Evolutionary conservation across 2,888 invertebrate genomes (phyloP).

Genomic region (Himalopsyche tibetana): DNA sequence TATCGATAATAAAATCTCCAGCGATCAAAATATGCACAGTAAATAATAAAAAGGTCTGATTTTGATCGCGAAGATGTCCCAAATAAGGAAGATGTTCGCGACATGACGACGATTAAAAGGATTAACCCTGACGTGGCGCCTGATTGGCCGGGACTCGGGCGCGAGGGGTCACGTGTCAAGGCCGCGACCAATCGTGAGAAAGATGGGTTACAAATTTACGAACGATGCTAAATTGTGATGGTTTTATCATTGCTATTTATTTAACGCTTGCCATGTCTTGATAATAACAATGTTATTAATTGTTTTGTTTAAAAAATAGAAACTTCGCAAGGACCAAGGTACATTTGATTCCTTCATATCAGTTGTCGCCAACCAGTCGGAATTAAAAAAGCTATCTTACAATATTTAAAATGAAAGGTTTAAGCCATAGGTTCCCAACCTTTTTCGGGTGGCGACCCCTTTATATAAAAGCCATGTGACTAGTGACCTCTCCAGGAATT

Average conservation of each 20-base stretch:
- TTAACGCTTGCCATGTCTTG: too few species aligned
- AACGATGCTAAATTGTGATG: neutral
- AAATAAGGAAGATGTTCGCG: slow-evolving; percentile 26
- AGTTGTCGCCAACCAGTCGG: too few species aligned
- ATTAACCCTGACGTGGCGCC: slow-evolving; percentile 60
- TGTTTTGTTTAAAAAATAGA: too few species aligned
- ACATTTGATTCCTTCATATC: too few species aligned
- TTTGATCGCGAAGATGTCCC: neutral
- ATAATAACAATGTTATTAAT: too few species aligned
- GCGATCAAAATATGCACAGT: neutral
- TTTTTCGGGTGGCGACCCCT: too few species aligned
- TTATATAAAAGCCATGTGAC: too few species aligned
- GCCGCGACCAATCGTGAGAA: slow-evolving; percentile 55
- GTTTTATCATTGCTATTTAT: neutral
- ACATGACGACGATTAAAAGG: slow-evolving; percentile 6
- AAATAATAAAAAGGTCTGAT: neutral
- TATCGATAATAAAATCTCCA: neutral
- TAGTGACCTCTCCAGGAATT: too few species aligned
- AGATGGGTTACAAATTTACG: neutral
- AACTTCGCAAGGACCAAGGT: too few species aligned
- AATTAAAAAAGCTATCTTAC: too few species aligned
- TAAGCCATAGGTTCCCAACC: too few species aligned
- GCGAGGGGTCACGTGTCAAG: slow-evolving; percentile 60
- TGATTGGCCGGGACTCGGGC: slow-evolving; percentile 49
- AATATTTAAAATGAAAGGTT: too few species aligned